Evolutionary conservation across 1,140 invertebrate genomes (phyloP).

Genomic region (Leptestheria dahalacensis): DNA sequence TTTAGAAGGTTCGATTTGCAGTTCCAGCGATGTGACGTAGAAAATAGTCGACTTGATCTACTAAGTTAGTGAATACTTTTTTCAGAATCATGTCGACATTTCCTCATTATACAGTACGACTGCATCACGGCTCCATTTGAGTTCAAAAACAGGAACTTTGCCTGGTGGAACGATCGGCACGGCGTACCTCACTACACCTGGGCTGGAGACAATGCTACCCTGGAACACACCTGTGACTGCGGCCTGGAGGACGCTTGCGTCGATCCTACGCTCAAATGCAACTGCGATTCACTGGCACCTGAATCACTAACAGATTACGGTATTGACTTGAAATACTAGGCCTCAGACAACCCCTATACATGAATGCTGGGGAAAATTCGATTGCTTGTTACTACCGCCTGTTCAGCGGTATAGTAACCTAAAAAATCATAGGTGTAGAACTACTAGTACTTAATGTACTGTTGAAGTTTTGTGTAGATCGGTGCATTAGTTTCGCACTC

Average conservation of each 20-base stretch:
- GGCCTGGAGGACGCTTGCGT: background rate
- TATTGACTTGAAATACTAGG: background rate
- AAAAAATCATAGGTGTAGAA: no score
- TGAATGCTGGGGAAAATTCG: no score
- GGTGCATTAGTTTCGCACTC: background rate
- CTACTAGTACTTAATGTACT: no score
- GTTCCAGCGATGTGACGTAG: no score
- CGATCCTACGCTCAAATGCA: background rate
- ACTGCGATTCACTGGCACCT: background rate
- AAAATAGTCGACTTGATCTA: background rate
- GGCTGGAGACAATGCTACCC: background rate
- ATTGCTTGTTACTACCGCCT: no score
- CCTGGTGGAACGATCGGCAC: conserved; percentile 3
- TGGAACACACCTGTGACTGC: conserved; percentile 1
- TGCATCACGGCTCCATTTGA: background rate
- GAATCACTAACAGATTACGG: background rate
- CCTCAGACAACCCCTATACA: background rate
- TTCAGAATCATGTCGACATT: background rate
- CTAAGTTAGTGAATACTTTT: background rate
- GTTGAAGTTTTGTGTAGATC: no score
- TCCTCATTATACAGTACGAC: background rate
- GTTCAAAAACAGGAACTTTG: background rate
- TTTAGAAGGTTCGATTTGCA: no score
- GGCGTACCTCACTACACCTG: background rate
- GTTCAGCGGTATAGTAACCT: no score